These are phyloP conservation scores for Stercorarius parasiticus DNA, from an alignment of 2,113 vertebrate species.

Conservation along the genomic window DNA sequence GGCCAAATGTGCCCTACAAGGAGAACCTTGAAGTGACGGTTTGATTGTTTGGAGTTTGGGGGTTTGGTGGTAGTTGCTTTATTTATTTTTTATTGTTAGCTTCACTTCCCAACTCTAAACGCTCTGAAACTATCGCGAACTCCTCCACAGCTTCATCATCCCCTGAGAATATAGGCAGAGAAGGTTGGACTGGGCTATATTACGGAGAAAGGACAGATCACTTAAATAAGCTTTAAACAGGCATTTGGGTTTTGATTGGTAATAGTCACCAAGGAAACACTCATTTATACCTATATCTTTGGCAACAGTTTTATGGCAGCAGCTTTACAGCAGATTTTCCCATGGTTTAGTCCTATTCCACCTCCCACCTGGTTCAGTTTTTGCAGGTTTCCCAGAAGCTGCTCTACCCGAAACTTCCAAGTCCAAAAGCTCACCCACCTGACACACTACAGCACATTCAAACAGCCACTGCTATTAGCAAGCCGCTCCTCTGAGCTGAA, in stretches of 20 bases:
- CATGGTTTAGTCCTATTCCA: background rate
- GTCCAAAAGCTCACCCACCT: background rate
- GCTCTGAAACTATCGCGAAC: background rate
- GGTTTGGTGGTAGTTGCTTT: background rate
- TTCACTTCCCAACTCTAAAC: background rate
- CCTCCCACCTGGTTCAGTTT: background rate
- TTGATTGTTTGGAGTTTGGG: background rate
- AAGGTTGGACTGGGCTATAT: background rate
- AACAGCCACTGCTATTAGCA: background rate
- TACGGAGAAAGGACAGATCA: background rate
- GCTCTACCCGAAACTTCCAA: background rate
- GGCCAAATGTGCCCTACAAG: background rate
- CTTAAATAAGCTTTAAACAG: background rate
- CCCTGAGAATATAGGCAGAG: background rate
- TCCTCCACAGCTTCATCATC: background rate
- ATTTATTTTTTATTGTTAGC: background rate
- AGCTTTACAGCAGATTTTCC: background rate
- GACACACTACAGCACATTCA: too few relatives aligned
- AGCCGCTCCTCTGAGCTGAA: background rate
- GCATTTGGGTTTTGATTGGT: fast-evolving
- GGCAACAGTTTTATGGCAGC: background rate
- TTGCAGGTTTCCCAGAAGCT: background rate
- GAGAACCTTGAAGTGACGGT: background rate
- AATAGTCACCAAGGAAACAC: background rate
- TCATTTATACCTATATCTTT: background rate